Conservation (phyloP, 2,888 invertebrate genomes). For the Anthoptus insignis region DNA sequence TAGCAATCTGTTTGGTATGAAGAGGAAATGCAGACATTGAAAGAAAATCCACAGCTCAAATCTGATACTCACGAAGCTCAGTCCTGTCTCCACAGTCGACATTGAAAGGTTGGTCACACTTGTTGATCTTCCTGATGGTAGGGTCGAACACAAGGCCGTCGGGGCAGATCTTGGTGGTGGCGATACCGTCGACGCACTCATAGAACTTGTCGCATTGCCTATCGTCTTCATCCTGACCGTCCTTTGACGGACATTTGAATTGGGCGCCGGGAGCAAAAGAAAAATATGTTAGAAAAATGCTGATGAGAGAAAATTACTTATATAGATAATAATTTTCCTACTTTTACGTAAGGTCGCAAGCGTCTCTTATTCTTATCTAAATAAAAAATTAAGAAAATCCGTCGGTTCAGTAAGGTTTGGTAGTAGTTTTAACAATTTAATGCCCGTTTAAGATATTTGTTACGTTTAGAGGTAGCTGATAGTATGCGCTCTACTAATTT, state of each 20-base stretch:
- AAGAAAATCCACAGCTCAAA: neutral
- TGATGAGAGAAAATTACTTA: no score
- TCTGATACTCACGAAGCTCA: slow-evolving; percentile 92
- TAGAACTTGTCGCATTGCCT: slow-evolving; percentile 96
- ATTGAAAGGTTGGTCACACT: slow-evolving; percentile 97
- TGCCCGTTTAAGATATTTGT: no score
- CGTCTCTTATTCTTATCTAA: no score
- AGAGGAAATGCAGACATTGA: no score
- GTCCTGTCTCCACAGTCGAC: slow-evolving; percentile 96
- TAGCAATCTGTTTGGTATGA: no score
- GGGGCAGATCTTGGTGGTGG: slow-evolving; percentile 93
- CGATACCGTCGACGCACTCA: slow-evolving; percentile 91
- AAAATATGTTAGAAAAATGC: neutral
- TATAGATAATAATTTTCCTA: no score
- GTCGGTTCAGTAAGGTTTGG: no score
- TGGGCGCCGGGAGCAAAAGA: slow-evolving; percentile 79
- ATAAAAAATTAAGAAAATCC: no score
- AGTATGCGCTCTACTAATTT: no score
- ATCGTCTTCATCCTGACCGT: slow-evolving; percentile 93
- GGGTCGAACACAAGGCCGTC: slow-evolving; percentile 97
- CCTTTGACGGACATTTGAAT: slow-evolving; percentile 93
- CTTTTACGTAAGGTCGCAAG: no score
- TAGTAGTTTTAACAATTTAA: no score
- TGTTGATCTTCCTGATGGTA: slow-evolving; percentile 94
- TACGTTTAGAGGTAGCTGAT: no score